Conservation (phyloP, 2,113 vertebrate species). For the Bos taurus region ARS-UCD2.0 NC_037328.1:96254501-96255000, state of each 20-base stretch:
- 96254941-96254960: not conserved
- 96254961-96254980: not conserved
- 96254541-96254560: conserved; percentile 5
- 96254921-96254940: not conserved
- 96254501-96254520: conserved; percentile 13
- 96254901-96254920: not conserved
- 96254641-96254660: not conserved
- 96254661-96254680: not conserved
- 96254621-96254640: not conserved
- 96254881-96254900: not conserved
- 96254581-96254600: not conserved
- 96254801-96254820: not conserved
- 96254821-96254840: not conserved
- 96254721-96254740: not conserved
- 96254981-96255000: not conserved
- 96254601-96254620: not conserved
- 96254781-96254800: not conserved
- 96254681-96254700: not conserved
- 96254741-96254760: not conserved
- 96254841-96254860: not conserved
- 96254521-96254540: conserved; percentile 18
- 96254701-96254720: not conserved
- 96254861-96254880: not conserved
- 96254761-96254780: not conserved
- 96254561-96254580: conserved; percentile 28